These are phyloP conservation scores for Cyphomyrus discorhynchus DNA, from an alignment of 2,113 vertebrate species.

Conservation along the genomic window DNA sequence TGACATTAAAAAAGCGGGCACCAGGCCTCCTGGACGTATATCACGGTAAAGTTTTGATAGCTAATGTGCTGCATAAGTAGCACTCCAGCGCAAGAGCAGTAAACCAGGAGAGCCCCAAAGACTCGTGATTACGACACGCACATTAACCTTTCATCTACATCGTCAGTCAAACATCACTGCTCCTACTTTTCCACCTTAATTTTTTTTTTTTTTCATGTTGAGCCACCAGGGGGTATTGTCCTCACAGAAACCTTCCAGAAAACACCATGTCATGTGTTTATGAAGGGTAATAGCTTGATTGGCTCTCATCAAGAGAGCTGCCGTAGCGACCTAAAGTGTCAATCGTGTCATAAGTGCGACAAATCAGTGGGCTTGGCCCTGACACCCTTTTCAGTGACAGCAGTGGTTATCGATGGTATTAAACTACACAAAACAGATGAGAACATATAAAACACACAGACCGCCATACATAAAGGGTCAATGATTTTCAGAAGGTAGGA, in stretches of 20 bases:
- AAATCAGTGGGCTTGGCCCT: slow-evolving; percentile 35
- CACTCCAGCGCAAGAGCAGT: neutral
- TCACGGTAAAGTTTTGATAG: neutral
- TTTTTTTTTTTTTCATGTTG: slow-evolving; percentile 19
- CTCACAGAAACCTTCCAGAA: slow-evolving; percentile 31
- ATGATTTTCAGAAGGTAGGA: neutral
- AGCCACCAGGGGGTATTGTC: slow-evolving; percentile 35
- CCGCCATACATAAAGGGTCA: neutral
- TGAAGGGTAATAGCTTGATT: slow-evolving; percentile 43
- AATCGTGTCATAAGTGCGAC: slow-evolving; percentile 37
- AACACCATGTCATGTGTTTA: slow-evolving; percentile 36
- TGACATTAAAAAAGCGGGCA: neutral
- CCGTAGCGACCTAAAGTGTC: slow-evolving; percentile 39
- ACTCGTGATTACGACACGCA: neutral
- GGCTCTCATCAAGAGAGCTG: slow-evolving; percentile 44
- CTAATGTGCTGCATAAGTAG: neutral
- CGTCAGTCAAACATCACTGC: neutral
- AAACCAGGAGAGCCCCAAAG: neutral
- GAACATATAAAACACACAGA: neutral
- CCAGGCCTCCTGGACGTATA: neutral
- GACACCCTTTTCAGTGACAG: neutral
- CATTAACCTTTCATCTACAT: neutral
- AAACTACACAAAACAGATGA: neutral
- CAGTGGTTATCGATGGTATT: neutral
- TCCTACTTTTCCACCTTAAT: neutral